Evolutionary conservation across 2,113 vertebrate genomes (phyloP).

Genomic region (Aleadryas rufinucha): DNA sequence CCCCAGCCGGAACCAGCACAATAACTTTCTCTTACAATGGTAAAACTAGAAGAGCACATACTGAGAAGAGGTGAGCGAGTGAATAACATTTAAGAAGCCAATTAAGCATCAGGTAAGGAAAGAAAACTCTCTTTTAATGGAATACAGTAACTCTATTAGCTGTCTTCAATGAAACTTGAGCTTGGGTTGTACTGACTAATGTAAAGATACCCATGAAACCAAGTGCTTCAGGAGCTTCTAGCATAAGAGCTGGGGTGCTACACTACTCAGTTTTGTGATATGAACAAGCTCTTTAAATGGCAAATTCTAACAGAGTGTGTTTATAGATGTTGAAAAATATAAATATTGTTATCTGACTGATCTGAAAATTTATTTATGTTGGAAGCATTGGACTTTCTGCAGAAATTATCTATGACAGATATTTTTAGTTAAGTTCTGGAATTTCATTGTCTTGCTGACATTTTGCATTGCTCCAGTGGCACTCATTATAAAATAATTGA

Average conservation of each 20-base stretch:
- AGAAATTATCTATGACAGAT: background rate
- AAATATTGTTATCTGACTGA: background rate
- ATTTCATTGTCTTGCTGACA: background rate
- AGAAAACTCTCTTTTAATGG: slow-evolving; percentile 13
- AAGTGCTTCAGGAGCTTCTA: background rate
- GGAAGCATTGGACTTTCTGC: background rate
- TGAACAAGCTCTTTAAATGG: background rate
- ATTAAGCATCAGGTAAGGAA: background rate
- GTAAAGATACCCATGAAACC: slow-evolving; percentile 21
- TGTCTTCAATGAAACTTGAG: slow-evolving; percentile 25
- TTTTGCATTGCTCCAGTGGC: background rate
- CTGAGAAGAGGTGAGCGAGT: background rate
- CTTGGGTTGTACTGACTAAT: background rate
- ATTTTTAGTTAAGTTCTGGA: background rate
- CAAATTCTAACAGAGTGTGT: background rate
- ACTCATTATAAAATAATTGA: slow-evolving; percentile 5
- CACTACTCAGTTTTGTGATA: background rate
- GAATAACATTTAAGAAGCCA: background rate
- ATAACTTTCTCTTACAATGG: background rate
- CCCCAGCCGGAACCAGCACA: background rate
- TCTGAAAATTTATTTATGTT: background rate
- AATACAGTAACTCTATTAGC: background rate
- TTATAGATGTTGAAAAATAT: background rate
- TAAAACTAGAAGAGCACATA: background rate
- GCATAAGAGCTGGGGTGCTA: background rate